A percentile compares a stretch with the other conserved stretches of the same genome.
phyloP scores from a whole-genome alignment of 1,140 invertebrate species.

The Asbolus verrucosus region DNA sequence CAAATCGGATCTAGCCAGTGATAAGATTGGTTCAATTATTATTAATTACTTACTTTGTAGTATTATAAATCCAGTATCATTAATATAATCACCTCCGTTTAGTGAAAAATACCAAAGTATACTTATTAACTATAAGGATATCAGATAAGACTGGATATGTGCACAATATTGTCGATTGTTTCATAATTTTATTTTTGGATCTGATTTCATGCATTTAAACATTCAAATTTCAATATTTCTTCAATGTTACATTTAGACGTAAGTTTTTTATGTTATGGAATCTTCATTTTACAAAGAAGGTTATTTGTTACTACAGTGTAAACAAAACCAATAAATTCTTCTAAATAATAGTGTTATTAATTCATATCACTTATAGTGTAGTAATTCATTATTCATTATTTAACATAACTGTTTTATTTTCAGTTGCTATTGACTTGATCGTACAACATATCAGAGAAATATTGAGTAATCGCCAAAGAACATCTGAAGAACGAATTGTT shows the following conservation, averaged over 20 bases:
- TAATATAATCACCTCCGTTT: background rate
- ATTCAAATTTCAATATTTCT: too few species aligned
- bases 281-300: too few species aligned
- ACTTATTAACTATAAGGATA: slow-evolving; percentile 16
- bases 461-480: slow-evolving; percentile 69
- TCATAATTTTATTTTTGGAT: slow-evolving; percentile 8
- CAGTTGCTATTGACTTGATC: slow-evolving; percentile 94
- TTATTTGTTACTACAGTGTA: too few species aligned
- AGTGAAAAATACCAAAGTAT: slow-evolving; percentile 17
- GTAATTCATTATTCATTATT: too few species aligned
- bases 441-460: slow-evolving; percentile 94
- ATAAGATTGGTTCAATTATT: background rate
- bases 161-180: slow-evolving; percentile 11
- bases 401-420: too few species aligned
- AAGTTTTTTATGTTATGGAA: background rate
- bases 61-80: too few species aligned
- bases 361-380: too few species aligned
- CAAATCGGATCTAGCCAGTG: slow-evolving; percentile 18
- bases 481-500: slow-evolving; percentile 47
- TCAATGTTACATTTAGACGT: background rate
- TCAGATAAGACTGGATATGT: slow-evolving; percentile 10
- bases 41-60: too few species aligned
- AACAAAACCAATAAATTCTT: too few species aligned
- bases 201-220: slow-evolving; percentile 2
- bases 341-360: too few species aligned